Conservation (phyloP, 1,140 invertebrate species). For the Drosophila bipectinata region DNA sequence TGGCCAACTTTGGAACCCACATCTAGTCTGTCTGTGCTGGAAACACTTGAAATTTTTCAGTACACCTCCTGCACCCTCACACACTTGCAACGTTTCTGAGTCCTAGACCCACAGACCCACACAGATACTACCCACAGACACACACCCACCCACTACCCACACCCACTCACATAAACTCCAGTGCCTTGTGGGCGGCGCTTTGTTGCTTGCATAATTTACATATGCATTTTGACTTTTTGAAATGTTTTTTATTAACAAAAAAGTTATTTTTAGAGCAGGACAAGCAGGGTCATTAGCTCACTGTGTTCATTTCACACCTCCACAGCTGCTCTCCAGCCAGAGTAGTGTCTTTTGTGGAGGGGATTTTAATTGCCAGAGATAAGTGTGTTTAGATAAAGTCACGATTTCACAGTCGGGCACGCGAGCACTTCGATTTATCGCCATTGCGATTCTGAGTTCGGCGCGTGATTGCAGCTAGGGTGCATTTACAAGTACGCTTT, state of each 20-base stretch:
- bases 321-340: background rate
- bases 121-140: conserved; percentile 1
- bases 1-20: conserved; percentile 40
- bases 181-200: conserved; percentile 41
- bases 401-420: conserved; percentile 17
- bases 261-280: conserved; percentile 74
- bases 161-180: conserved; percentile 28
- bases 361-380: conserved; percentile 39
- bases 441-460: conserved; percentile 17
- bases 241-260: conserved; percentile 62
- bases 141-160: background rate
- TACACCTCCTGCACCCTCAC: conserved; percentile 57
- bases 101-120: conserved; percentile 13
- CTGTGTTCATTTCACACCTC: conserved; percentile 28
- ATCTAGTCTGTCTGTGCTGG: conserved; percentile 48
- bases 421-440: conserved; percentile 25
- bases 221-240: conserved; percentile 63
- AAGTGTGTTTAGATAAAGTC: conserved; percentile 30
- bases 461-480: background rate
- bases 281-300: conserved; percentile 52
- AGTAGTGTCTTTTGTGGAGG: conserved; percentile 7
- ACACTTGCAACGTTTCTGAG: conserved; percentile 61
- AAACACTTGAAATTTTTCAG: conserved; percentile 69
- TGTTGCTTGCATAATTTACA: conserved; percentile 58
- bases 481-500: conserved; percentile 13